Percentiles rank a stretch among this genome's conserved stretches.
Conservation (phyloP, 2,888 invertebrate species). For the Synanthedon vespiformis region DNA sequence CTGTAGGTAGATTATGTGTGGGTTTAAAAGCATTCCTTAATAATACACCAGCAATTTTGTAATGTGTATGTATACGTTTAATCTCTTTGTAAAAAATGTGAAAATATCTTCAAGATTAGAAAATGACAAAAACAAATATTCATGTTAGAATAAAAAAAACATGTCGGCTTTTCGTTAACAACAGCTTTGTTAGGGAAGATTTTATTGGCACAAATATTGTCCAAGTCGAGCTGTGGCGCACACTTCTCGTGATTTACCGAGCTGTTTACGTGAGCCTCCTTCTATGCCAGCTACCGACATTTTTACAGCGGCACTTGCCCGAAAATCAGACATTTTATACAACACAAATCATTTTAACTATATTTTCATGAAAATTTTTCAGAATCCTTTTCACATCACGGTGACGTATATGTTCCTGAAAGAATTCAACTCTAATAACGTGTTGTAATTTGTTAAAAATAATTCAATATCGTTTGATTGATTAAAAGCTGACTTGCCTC, state of each 20-base stretch:
- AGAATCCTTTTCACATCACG: slow-evolving; percentile 1
- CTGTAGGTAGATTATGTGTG: no score
- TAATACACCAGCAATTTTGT: no score
- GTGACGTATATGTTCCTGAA: slow-evolving; percentile 6
- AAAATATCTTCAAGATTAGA: not conserved
- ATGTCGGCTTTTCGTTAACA: slow-evolving; percentile 59
- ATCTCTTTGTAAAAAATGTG: not conserved
- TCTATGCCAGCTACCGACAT: slow-evolving; percentile 44
- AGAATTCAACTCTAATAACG: not conserved
- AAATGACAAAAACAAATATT: slow-evolving; percentile 31
- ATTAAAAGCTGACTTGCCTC: no score
- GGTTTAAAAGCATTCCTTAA: no score
- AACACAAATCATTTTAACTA: slow-evolving; percentile 47
- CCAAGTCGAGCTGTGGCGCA: slow-evolving; percentile 54
- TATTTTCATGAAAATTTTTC: slow-evolving; percentile 38
- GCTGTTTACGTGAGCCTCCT: slow-evolving; percentile 60
- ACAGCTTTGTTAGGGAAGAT: slow-evolving; percentile 63
- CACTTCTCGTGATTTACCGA: slow-evolving; percentile 61
- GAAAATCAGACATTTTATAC: slow-evolving; percentile 46
- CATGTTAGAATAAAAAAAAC: slow-evolving; percentile 45
- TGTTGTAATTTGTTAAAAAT: no score
- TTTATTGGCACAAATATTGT: slow-evolving; percentile 68
- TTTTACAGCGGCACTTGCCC: slow-evolving; percentile 51
- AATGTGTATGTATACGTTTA: no score
- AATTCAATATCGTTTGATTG: no score